A percentile compares a stretch with the other conserved stretches of the same genome.
These are phyloP conservation scores for Tetanocera ferruginea DNA, from an alignment of 2,888 invertebrate genomes.

Conservation along the genomic window DNA sequence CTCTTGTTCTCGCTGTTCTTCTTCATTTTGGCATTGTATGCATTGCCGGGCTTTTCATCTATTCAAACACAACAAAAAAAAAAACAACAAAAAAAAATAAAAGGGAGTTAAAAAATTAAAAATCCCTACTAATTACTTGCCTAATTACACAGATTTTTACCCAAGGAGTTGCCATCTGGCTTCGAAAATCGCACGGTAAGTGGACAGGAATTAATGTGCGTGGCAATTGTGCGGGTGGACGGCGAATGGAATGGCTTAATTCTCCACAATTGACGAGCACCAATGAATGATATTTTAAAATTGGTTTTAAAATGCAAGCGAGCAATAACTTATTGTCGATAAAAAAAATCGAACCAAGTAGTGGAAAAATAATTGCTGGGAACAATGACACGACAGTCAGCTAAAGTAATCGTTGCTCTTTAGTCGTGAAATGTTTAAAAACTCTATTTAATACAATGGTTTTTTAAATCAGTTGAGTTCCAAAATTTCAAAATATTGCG, in stretches of 20 bases:
- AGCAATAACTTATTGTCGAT: no score
- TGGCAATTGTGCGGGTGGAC: no score
- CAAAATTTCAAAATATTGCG: no score
- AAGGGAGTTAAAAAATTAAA: not conserved
- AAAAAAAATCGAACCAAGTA: no score
- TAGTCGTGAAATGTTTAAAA: no score
- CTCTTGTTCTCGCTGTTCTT: not conserved
- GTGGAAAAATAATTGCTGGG: not conserved
- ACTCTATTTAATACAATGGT: no score
- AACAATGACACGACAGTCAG: not conserved
- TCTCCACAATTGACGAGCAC: no score
- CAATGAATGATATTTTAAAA: no score
- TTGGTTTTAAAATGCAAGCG: no score
- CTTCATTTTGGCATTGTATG: not conserved
- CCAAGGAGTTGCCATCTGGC: constrained; percentile 61
- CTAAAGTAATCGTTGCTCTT: no score
- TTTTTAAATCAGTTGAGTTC: no score
- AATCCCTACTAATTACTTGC: constrained; percentile 61
- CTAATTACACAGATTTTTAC: constrained; percentile 60
- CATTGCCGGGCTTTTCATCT: constrained; percentile 21
- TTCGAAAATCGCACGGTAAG: constrained; percentile 46
- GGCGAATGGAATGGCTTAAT: no score
- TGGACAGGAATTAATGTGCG: not conserved
- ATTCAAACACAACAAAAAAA: constrained; percentile 4
- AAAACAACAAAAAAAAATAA: not conserved